Evolutionary conservation across 2,797 vertebrate species (phyloP), one percentile per base, ranked within the genome.

Genomic region (Hydrocynus forskahlii): DNA sequence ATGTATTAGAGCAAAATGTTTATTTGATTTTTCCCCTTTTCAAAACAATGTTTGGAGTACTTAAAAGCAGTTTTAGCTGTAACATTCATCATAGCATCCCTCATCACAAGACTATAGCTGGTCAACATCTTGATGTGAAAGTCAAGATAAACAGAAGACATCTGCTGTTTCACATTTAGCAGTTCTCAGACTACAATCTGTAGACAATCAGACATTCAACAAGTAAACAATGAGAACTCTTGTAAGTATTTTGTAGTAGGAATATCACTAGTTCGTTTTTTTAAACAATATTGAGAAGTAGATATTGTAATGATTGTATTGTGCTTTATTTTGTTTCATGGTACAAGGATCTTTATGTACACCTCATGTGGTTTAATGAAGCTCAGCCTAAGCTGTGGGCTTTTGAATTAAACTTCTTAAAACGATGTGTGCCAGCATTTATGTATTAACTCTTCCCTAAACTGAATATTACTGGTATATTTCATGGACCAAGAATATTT

Each of bases 321-420:
- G 90, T 90, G 86, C 43, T 86, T 91, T 92, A 76, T 90, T 90
- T 89, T 59, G 54, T 90, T 90, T 81, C 5, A 76, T 83, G 81
- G 88, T 81, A 80, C 19, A 86, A 79, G 82, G 48, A 68, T 87
- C 85, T 89, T 79, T 84, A 86, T 83, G 79, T 86, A 90, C 75
- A 88, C 86, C 88, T 92, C 84, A 83, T 63, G 54, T 80, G 40
- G 70, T 78, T 83, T 84, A 90, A 89, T 91, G 90, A 91, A 90
- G 84, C 79, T 87, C 78, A 87, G 86, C 77, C 86, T 66, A 77
- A 82, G 59, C 75, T 43, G 74, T 78, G 57, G 10, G 25, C 48
- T 66, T 84, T 76, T 64, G 25, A 82, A 84, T 82, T 83, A 84
- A 86, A 84, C 48, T 21, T 35, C 81, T 57, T 80, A 8, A 75